Percentiles rank a stretch among this genome's conserved stretches.
Evolutionary conservation across 2,888 invertebrate genomes (phyloP).

Genomic region (Apodemia mormo): DNA sequence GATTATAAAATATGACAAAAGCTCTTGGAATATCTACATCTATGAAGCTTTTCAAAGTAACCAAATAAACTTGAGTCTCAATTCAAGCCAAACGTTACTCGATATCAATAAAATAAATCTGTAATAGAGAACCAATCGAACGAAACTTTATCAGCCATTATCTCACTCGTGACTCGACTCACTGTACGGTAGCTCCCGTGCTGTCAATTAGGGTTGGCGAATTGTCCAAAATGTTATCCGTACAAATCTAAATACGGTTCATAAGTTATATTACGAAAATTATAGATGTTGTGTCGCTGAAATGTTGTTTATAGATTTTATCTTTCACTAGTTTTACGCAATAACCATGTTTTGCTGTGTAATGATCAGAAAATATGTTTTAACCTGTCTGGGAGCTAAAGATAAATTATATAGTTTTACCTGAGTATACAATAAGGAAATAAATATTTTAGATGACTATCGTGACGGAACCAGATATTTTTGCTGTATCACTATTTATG

Average conservation of each 20-base stretch:
- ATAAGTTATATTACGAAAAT: slow-evolving; percentile 15
- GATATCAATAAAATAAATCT: slow-evolving; percentile 33
- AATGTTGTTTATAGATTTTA: slow-evolving; percentile 10
- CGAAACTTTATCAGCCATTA: slow-evolving; percentile 30
- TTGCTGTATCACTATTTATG: too few species aligned
- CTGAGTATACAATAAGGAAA: too few species aligned
- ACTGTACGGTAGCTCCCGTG: slow-evolving; percentile 31
- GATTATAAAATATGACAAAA: not conserved
- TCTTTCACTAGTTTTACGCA: not conserved
- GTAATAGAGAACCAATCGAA: slow-evolving; percentile 20
- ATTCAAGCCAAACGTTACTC: slow-evolving; percentile 26
- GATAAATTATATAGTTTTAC: not conserved
- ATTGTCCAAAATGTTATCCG: slow-evolving; percentile 12
- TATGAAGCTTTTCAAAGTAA: slow-evolving; percentile 16
- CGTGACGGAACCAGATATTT: too few species aligned
- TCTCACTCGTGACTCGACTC: slow-evolving; percentile 36
- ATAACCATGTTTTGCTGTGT: slow-evolving; percentile 5
- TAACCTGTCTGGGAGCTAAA: not conserved
- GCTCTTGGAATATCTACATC: not conserved
- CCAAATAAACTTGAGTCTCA: slow-evolving; percentile 20
- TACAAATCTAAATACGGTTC: slow-evolving; percentile 7
- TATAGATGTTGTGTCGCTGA: not conserved
- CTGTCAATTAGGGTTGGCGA: slow-evolving; percentile 31
- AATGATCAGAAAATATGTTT: not conserved
- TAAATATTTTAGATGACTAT: too few species aligned